Evolutionary conservation across 1,140 invertebrate genomes (phyloP).

Genomic region (Drosophila pseudoobscura): DNA sequence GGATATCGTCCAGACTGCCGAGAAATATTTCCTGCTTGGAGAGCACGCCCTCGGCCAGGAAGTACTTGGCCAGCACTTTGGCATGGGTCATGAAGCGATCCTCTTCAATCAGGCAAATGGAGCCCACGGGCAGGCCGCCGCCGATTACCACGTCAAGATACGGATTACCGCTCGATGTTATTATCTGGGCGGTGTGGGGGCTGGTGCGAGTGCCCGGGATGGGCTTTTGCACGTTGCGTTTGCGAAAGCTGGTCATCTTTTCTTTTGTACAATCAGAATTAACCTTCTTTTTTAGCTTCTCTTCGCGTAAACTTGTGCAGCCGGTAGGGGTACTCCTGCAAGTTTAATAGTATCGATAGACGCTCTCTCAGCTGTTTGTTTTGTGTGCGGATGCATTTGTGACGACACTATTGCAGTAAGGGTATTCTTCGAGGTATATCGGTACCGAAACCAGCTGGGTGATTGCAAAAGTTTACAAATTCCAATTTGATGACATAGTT

Average conservation of each 20-base stretch:
- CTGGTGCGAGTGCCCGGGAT: slow-evolving; percentile 87
- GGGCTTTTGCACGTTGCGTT: slow-evolving; percentile 68
- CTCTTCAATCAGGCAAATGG: slow-evolving; percentile 89
- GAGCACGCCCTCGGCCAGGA: slow-evolving; percentile 91
- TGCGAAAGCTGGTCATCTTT: slow-evolving; percentile 82
- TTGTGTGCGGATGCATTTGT: no score
- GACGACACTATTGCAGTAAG: no score
- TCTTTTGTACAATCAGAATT: slow-evolving; percentile 11
- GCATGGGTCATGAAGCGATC: slow-evolving; percentile 90
- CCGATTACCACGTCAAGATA: slow-evolving; percentile 89
- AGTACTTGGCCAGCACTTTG: slow-evolving; percentile 91
- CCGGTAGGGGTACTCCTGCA: not conserved
- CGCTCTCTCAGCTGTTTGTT: no score
- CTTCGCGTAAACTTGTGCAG: slow-evolving; percentile 29
- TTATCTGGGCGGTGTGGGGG: slow-evolving; percentile 87
- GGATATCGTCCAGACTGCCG: slow-evolving; percentile 88
- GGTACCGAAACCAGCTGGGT: slow-evolving; percentile 20
- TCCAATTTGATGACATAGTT: no score
- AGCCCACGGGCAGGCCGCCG: slow-evolving; percentile 86
- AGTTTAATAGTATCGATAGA: no score
- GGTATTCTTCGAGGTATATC: slow-evolving; percentile 7
- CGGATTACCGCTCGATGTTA: slow-evolving; percentile 88
- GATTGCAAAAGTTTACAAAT: slow-evolving; percentile 1
- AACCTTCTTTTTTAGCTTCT: slow-evolving; percentile 12
- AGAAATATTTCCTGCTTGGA: slow-evolving; percentile 89